Conservation (phyloP, 92 coral and sea anemone species). For the Epizoanthus rinbou region DNA sequence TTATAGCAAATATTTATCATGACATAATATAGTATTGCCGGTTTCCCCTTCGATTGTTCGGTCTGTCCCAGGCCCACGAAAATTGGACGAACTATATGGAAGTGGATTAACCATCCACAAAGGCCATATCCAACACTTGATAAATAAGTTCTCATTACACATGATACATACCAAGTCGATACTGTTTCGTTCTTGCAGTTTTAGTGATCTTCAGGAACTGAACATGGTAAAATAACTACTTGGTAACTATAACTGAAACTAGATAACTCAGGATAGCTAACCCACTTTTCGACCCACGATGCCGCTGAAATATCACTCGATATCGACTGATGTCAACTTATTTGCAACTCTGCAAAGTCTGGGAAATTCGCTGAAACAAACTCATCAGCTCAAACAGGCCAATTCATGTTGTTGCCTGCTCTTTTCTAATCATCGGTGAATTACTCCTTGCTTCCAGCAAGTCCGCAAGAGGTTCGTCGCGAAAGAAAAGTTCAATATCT, state of each 20-base stretch:
- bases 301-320: too few species aligned
- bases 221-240: too few species aligned
- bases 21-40: too few species aligned
- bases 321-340: neutral
- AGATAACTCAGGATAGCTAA: too few species aligned
- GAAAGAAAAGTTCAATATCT: slow-evolving; percentile 34
- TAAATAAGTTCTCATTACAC: too few species aligned
- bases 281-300: too few species aligned
- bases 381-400: neutral
- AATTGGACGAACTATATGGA: neutral
- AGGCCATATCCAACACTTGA: neutral
- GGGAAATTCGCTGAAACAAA: neutral
- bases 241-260: too few species aligned
- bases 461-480: slow-evolving; percentile 34
- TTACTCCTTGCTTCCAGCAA: slow-evolving; percentile 27
- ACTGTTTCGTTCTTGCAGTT: too few species aligned
- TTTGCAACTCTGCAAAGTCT: neutral
- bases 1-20: neutral
- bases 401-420: neutral
- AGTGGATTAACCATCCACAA: neutral
- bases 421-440: slow-evolving; percentile 1
- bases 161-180: too few species aligned
- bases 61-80: neutral
- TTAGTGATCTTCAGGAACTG: too few species aligned
- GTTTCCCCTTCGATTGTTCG: neutral